Conservation (phyloP, 1,140 invertebrate genomes). For the Pogonomyrmex barbatus region DNA sequence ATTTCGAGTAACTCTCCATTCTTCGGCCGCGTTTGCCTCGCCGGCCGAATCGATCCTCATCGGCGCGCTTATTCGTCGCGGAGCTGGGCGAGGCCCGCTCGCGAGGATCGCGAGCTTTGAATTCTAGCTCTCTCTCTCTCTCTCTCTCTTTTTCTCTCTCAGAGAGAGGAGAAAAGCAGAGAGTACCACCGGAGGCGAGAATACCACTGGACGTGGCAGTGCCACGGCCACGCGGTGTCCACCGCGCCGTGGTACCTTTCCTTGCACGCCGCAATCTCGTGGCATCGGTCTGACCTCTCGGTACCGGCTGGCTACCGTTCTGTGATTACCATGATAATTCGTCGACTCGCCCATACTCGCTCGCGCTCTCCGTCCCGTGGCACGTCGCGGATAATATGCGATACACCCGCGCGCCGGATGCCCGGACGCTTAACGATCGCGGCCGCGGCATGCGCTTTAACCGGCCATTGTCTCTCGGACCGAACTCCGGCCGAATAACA, state of each 20-base stretch:
- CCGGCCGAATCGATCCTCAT: background rate
- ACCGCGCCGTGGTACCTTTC: slow-evolving; percentile 64
- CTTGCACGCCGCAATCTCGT: slow-evolving; percentile 69
- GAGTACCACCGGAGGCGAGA: background rate
- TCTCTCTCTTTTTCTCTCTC: no score
- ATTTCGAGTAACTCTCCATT: background rate
- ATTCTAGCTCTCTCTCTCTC: background rate
- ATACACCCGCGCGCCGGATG: slow-evolving; percentile 60
- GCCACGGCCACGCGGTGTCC: slow-evolving; percentile 62
- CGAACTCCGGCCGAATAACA: slow-evolving; percentile 13
- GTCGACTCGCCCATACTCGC: slow-evolving; percentile 69
- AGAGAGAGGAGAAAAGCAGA: background rate
- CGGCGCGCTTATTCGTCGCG: background rate
- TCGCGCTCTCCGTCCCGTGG: slow-evolving; percentile 57
- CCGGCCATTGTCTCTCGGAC: slow-evolving; percentile 62
- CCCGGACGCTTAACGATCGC: slow-evolving; percentile 71
- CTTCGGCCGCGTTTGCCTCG: background rate
- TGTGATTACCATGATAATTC: slow-evolving; percentile 79
- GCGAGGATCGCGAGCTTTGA: background rate
- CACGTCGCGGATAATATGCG: slow-evolving; percentile 72
- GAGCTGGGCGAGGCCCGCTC: background rate
- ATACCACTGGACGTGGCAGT: slow-evolving; percentile 54
- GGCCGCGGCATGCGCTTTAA: slow-evolving; percentile 21
- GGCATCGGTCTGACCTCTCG: slow-evolving; percentile 76
- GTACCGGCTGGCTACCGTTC: slow-evolving; percentile 76